Base-by-base conservation (phyloP, 1,140 invertebrate genomes). In the Antheraea mylitta region DNA sequence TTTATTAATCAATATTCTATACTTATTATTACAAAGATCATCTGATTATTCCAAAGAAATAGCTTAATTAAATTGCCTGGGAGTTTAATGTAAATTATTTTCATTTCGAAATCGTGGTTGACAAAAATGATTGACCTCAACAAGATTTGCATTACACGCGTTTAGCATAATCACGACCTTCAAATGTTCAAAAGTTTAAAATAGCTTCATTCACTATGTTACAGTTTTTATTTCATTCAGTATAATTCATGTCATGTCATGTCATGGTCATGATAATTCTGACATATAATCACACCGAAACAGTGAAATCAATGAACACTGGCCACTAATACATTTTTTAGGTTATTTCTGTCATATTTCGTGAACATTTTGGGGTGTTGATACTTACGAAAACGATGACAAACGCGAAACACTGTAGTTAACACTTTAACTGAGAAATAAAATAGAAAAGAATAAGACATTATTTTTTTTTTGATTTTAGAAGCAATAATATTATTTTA, bases 321-420 rank as follows among this genome's bases (percentile, higher is more conserved):
- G n/a, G 4, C 38, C 37, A 53, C 45, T 7, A 38, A 8, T 18
- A 65, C 7, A 64, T 53, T 58, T 77, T 74, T 74, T n/a, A 74
- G 71, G 70, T 73, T 74, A 73, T 65, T 67, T 66, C 58, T 11
- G 61, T 59, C 37, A 67, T 11, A 58, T 62, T 48, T 42, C 60
- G 68, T 69, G 68, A 66, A 36, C 59, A 60, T 61, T 30, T 18
- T 36, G 7, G 64, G 66, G 42, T 45, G 18, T 58, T 59, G 0
- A 42, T 75, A 76, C 75, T 73, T 70, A 73, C 72, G 65, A 68
- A 63, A 67, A 59, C 61, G 48, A 69, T 64, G 53, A 18, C 53
- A 18, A 36, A 45, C 9, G 18, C 37, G 18, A 42, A 61, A 38
- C 4, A 10, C n/a, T 53, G 45, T 53, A 3, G 36, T 48, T 37